Evolutionary conservation across 2,888 invertebrate genomes (phyloP).

Genomic region (Oscheius sp.): DNA sequence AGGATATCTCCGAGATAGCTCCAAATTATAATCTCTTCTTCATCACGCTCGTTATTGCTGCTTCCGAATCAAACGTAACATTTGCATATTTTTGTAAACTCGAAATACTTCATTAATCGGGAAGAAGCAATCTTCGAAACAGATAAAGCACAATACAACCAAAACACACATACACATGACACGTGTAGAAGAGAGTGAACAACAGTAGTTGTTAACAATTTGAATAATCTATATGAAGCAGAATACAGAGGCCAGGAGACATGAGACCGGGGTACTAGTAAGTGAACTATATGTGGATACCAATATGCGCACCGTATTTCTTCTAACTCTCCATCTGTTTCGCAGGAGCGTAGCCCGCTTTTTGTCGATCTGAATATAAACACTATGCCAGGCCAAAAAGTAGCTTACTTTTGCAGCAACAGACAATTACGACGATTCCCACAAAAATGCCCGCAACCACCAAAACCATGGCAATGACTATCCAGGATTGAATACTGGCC

Average conservation of each 20-base stretch:
- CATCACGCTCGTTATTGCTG: not conserved
- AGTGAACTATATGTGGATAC: constrained; percentile 30
- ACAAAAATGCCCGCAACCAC: constrained; percentile 40
- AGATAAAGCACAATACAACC: constrained; percentile 26
- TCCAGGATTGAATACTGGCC: constrained; percentile 38
- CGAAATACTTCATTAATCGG: not conserved
- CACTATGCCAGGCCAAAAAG: not conserved
- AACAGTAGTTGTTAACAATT: constrained; percentile 9
- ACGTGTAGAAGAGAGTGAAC: constrained; percentile 21
- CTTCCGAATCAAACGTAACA: not conserved
- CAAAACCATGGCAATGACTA: constrained; percentile 43
- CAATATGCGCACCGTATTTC: constrained; percentile 15
- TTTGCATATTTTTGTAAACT: not conserved
- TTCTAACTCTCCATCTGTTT: constrained; percentile 24
- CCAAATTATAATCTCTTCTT: constrained; percentile 28
- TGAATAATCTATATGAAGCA: constrained; percentile 9
- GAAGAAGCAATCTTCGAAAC: not conserved
- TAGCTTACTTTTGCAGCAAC: constrained; percentile 51
- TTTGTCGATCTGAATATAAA: constrained; percentile 15
- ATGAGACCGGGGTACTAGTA: constrained; percentile 37
- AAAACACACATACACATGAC: constrained; percentile 26
- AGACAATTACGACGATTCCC: constrained; percentile 43
- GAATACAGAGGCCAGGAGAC: constrained; percentile 17
- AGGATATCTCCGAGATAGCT: constrained; percentile 14
- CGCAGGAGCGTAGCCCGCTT: constrained; percentile 15